Percentiles rank a stretch among this genome's conserved stretches.
Evolutionary conservation across 2,797 vertebrate genomes (phyloP).

Genomic region (Hafferia zeledoni): DNA sequence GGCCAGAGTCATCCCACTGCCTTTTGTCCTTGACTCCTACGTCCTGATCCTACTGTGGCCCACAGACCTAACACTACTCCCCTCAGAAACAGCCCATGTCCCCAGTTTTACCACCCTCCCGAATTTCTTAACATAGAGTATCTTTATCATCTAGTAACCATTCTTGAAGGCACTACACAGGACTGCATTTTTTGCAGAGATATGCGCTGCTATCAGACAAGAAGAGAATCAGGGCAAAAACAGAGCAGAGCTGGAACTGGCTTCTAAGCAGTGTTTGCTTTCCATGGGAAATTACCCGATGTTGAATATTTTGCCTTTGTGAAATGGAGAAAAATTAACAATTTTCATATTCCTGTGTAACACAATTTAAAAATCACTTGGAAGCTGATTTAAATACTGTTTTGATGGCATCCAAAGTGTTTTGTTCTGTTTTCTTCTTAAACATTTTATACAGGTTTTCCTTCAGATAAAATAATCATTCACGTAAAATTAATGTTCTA

Average conservation of each 20-base stretch:
- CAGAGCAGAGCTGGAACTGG: background rate
- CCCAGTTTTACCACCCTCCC: background rate
- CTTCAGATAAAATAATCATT: conserved; percentile 11
- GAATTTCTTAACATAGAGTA: background rate
- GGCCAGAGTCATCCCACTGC: background rate
- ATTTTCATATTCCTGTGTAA: background rate
- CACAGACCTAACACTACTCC: background rate
- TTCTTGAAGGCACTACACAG: background rate
- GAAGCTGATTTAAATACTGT: background rate
- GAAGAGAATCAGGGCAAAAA: background rate
- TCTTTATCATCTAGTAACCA: background rate
- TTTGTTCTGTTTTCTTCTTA: conserved; percentile 14
- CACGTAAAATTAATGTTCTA: background rate
- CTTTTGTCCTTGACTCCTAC: background rate
- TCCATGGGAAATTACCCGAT: background rate
- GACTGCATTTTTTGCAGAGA: background rate
- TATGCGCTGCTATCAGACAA: background rate
- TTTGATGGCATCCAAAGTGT: background rate
- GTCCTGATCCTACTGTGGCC: background rate
- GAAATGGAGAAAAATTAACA: conserved; percentile 17
- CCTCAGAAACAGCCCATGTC: background rate
- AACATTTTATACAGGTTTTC: background rate
- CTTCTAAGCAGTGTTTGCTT: background rate
- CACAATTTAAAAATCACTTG: background rate
- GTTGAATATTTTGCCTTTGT: background rate